Base-by-base conservation (phyloP, 92 coral and sea anemone genomes). In the Nematostella vectensis region DNA sequence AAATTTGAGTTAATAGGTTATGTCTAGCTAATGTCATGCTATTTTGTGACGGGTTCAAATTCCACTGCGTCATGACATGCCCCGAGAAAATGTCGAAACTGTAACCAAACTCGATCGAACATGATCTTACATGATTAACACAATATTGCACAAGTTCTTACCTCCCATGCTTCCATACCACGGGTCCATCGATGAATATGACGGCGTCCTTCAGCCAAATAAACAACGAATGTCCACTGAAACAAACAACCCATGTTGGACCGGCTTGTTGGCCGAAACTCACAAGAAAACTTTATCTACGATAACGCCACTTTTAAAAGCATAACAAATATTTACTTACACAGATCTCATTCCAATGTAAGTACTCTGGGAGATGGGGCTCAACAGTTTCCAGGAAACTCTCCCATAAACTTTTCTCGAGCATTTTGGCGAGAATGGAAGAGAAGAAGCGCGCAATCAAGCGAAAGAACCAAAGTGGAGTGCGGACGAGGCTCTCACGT, bases 141-240 rank as follows among this genome's bases (percentile, higher is more conserved):
- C n/a, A n/a, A n/a, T n/a, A n/a, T n/a, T n/a, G n/a, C n/a, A n/a
- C n/a, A n/a, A n/a, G n/a, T n/a, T n/a, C n/a, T n/a, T 50, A 82
- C 99, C 85, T 93, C 88, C 99, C 99, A 93, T 29, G 99, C 83
- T 43, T 93, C 99, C 88, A 93, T 65, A 10, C 99, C 99, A 0
- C 99, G 80, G 29, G 88, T 78, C 96, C 96, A 86, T 25, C 96
- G 96, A 62, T 93, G 99, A 19, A 93, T 93, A 25, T 93, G 87
- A 16, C 99, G 85, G 16, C 99, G 75, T 3, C 81, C 96, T 58
- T 93, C 99, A 8, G 99, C 99, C 29, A 93, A 68, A 48, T 93
- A 93, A 37, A 55, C 77, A 9, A 93, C 99, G 48, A 93, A 71
- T 21, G 96, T 81, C 99, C 99, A 93, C 99, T 93, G 31, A 27